Conservation (phyloP, 2,888 invertebrate species). For the Elaeidobius kamerunicus region DNA sequence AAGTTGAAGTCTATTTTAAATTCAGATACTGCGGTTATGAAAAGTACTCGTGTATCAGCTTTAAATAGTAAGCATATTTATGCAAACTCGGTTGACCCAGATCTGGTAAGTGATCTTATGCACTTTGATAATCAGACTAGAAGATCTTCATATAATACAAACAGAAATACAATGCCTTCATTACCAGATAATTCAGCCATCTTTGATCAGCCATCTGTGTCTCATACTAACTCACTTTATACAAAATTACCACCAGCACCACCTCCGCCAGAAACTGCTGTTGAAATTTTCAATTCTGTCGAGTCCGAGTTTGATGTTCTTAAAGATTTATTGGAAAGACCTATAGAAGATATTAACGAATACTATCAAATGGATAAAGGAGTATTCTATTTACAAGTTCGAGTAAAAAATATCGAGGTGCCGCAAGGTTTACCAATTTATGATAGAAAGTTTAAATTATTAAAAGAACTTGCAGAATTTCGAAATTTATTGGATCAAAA, state of each 20-base stretch:
- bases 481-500: conserved; percentile 10
- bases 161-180: not conserved
- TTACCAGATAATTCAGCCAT: not conserved
- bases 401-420: conserved; percentile 12
- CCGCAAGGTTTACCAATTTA: conserved; percentile 1
- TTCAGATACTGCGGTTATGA: conserved; percentile 7
- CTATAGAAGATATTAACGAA: conserved; percentile 10
- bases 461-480: conserved; percentile 15
- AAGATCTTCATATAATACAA: not conserved
- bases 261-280: conserved; percentile 1
- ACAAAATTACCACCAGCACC: no score
- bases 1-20: conserved; percentile 25
- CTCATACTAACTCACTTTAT: conserved; percentile 1
- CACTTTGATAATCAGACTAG: conserved; percentile 1
- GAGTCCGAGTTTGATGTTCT: conserved; percentile 17
- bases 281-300: conserved; percentile 7
- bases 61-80: conserved; percentile 1
- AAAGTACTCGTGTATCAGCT: conserved; percentile 1
- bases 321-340: conserved; percentile 9
- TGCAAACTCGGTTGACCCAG: conserved; percentile 2
- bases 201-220: not conserved
- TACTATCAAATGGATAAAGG: conserved; percentile 26
- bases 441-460: conserved; percentile 7
- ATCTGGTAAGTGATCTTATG: conserved; percentile 19
- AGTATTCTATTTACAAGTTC: conserved; percentile 19